Conservation (phyloP, 2,888 invertebrate species). For the Sisyra nigra region DNA sequence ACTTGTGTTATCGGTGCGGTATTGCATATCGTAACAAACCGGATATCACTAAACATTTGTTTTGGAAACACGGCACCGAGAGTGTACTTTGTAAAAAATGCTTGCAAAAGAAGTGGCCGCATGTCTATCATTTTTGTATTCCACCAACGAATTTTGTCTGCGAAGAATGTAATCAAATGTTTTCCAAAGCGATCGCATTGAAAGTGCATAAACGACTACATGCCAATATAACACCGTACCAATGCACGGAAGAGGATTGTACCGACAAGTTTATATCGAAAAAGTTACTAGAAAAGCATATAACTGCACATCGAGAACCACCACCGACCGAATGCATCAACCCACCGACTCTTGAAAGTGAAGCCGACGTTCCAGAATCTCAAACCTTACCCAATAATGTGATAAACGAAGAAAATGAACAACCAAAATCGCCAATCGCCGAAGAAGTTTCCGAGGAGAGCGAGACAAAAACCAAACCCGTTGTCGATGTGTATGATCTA, state of each 20-base stretch:
- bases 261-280: constrained; percentile 66
- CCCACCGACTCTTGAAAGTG: constrained; percentile 17
- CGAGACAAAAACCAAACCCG: constrained; percentile 23
- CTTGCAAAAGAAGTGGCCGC: constrained; percentile 81
- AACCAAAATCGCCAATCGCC: constrained; percentile 23
- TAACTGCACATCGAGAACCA: constrained; percentile 38
- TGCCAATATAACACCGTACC: constrained; percentile 48
- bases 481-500: constrained; percentile 50
- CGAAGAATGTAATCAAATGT: constrained; percentile 63
- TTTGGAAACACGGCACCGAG: constrained; percentile 87
- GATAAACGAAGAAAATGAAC: constrained; percentile 24
- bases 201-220: constrained; percentile 77
- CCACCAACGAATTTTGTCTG: constrained; percentile 64
- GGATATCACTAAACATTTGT: constrained; percentile 76
- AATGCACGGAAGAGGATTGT: constrained; percentile 55
- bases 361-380: constrained; percentile 13
- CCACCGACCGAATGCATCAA: constrained; percentile 16
- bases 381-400: constrained; percentile 11
- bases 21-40: constrained; percentile 77
- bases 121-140: constrained; percentile 80
- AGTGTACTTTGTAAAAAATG: constrained; percentile 73
- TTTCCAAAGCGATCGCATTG: constrained; percentile 58
- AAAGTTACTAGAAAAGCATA: constrained; percentile 58
- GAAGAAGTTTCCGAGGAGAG: constrained; percentile 22
- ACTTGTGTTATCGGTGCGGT: constrained; percentile 74